phyloP scores from a whole-genome alignment of 1,140 invertebrate species.

The Drosophila truncata region DNA sequence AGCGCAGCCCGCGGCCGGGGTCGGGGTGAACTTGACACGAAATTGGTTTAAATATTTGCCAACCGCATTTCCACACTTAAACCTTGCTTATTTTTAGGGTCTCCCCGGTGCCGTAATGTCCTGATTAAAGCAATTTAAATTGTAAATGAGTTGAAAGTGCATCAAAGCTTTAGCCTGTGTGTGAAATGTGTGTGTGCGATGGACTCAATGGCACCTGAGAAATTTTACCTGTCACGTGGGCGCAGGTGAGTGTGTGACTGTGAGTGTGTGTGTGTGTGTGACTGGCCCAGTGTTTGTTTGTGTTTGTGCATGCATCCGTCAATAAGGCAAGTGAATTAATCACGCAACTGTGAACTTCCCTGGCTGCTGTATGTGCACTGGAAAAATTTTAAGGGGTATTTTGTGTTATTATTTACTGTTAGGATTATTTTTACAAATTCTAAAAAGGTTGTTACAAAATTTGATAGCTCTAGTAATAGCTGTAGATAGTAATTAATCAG shows the following conservation, averaged over 20 bases:
- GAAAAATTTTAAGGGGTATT: background rate
- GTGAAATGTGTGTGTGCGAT: constrained; percentile 18
- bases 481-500: no score
- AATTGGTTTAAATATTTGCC: constrained; percentile 54
- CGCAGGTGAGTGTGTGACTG: constrained; percentile 1
- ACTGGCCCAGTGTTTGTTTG: constrained; percentile 13
- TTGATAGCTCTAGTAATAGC: no score
- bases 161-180: constrained; percentile 20
- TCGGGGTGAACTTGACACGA: constrained; percentile 24
- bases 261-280: constrained; percentile 10
- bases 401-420: background rate
- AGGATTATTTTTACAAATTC: background rate
- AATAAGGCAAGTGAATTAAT: constrained; percentile 70
- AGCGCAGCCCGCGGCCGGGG: constrained; percentile 26
- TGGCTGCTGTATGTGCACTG: constrained; percentile 4
- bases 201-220: constrained; percentile 39
- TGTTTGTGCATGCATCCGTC: constrained; percentile 54
- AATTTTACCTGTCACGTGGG: constrained; percentile 12
- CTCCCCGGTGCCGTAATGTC: constrained; percentile 4
- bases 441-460: no score
- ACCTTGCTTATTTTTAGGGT: background rate
- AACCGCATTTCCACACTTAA: constrained; percentile 33
- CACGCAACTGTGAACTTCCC: constrained; percentile 61
- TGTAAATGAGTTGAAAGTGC: constrained; percentile 31
- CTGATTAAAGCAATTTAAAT: constrained; percentile 14